These are phyloP conservation scores for Protodeltote pygarga DNA, from an alignment of 2,888 invertebrate genomes.

Conservation along the genomic window DNA sequence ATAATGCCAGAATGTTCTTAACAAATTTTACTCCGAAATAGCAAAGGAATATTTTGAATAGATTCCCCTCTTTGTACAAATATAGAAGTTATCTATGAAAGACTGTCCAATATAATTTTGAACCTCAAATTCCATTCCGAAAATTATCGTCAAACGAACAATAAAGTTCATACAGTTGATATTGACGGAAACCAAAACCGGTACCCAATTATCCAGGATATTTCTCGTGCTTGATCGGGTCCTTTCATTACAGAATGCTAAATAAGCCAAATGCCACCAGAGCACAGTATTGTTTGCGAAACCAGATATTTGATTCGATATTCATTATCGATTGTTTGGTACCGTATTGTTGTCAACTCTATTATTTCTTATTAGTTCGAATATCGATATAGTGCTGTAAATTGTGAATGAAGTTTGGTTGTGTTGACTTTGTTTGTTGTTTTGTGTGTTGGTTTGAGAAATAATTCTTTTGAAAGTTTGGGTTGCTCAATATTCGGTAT, in stretches of 20 bases:
- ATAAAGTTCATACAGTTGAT: slow-evolving; percentile 17
- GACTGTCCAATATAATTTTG: slow-evolving; percentile 9
- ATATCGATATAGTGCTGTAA: slow-evolving; percentile 25
- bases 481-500: too few relatives aligned
- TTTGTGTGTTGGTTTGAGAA: neutral
- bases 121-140: slow-evolving; percentile 9
- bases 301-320: slow-evolving; percentile 37
- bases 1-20: neutral
- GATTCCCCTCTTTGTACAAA: slow-evolving; percentile 19
- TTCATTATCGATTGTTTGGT: slow-evolving; percentile 39
- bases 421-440: slow-evolving; percentile 5
- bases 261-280: slow-evolving; percentile 29
- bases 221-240: slow-evolving; percentile 40
- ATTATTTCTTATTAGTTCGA: slow-evolving; percentile 35
- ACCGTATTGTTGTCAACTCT: slow-evolving; percentile 39
- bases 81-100: slow-evolving; percentile 18
- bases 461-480: too few relatives aligned
- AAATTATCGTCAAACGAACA: slow-evolving; percentile 32
- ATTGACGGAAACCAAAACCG: slow-evolving; percentile 39
- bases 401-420: slow-evolving; percentile 10
- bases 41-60: slow-evolving; percentile 31
- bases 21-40: slow-evolving; percentile 4
- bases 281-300: slow-evolving; percentile 30
- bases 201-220: slow-evolving; percentile 42
- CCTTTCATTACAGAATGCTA: slow-evolving; percentile 43